Evolutionary conservation across 2,888 invertebrate genomes (phyloP).

Genomic region (Acrocera orbiculus): DNA sequence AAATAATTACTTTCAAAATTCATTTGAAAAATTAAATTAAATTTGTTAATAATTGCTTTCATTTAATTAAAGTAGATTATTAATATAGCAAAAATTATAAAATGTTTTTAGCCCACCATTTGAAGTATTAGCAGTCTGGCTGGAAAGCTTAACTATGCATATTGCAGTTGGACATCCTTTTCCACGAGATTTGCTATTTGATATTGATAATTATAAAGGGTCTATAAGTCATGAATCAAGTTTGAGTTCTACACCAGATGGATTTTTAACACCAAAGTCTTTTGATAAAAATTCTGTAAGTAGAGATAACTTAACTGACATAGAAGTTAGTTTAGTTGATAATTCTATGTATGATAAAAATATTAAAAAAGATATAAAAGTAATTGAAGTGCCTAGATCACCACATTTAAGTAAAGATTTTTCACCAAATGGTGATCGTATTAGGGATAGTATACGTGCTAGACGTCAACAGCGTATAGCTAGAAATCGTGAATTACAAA

Average conservation of each 20-base stretch:
- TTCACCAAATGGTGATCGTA: conserved; percentile 28
- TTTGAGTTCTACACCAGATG: conserved; percentile 27
- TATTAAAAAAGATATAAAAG: conserved; percentile 19
- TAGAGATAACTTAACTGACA: conserved; percentile 21
- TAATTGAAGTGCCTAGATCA: too few relatives aligned
- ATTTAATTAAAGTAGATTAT: too few relatives aligned
- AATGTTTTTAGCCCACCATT: conserved; percentile 73
- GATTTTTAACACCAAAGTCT: conserved; percentile 26
- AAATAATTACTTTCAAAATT: not conserved
- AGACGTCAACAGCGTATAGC: conserved; percentile 21
- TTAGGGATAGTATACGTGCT: conserved; percentile 30
- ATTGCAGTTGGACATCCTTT: conserved; percentile 43
- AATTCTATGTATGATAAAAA: not conserved
- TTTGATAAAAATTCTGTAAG: conserved; percentile 18
- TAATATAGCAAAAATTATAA: too few relatives aligned
- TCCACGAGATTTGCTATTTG: conserved; percentile 50
- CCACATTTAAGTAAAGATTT: conserved; percentile 31
- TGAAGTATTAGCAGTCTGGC: conserved; percentile 77
- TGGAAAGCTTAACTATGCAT: conserved; percentile 60
- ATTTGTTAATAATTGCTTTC: too few relatives aligned
- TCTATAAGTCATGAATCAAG: conserved; percentile 26
- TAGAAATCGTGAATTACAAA: conserved; percentile 13
- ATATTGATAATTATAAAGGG: conserved; percentile 53
- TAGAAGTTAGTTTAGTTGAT: not conserved
- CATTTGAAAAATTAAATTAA: too few relatives aligned